phyloP scores from a whole-genome alignment of 2,797 vertebrate species.

The Alca torda region DNA sequence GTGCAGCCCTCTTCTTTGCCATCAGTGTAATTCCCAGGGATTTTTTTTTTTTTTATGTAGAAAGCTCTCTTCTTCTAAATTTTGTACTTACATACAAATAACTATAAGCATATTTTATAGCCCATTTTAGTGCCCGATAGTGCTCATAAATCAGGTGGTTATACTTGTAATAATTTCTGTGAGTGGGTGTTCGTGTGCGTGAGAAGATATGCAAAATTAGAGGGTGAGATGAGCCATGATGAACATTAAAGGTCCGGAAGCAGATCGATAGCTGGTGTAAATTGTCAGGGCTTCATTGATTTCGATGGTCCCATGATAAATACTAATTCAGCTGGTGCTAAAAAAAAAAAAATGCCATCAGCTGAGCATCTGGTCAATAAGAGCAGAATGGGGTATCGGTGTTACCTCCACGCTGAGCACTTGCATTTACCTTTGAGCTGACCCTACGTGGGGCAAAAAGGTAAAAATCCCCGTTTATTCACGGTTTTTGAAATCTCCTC shows the following conservation, averaged over 20 bases:
- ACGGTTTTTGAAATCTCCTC: background rate
- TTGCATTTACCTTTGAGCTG: background rate
- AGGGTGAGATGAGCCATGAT: conserved; percentile 21
- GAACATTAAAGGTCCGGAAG: background rate
- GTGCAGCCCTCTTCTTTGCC: background rate
- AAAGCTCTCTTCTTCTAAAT: background rate
- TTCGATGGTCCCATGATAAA: background rate
- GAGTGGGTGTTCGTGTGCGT: background rate
- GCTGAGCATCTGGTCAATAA: background rate
- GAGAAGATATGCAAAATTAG: background rate
- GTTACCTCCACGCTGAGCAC: background rate
- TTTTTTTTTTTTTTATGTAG: background rate
- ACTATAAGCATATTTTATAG: background rate
- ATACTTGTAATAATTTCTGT: background rate
- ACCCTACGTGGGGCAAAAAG: background rate
- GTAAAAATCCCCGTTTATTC: background rate
- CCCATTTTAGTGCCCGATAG: background rate
- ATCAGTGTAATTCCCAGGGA: background rate
- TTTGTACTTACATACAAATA: background rate
- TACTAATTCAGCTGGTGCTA: background rate
- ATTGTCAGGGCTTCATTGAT: conserved; percentile 40
- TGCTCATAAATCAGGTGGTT: background rate
- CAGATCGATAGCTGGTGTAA: conserved; percentile 3
- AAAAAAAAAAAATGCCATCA: background rate
- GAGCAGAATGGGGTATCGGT: background rate